phyloP scores from a whole-genome alignment of 2,888 invertebrate genomes.

The Bembecia ichneumoniformis region DNA sequence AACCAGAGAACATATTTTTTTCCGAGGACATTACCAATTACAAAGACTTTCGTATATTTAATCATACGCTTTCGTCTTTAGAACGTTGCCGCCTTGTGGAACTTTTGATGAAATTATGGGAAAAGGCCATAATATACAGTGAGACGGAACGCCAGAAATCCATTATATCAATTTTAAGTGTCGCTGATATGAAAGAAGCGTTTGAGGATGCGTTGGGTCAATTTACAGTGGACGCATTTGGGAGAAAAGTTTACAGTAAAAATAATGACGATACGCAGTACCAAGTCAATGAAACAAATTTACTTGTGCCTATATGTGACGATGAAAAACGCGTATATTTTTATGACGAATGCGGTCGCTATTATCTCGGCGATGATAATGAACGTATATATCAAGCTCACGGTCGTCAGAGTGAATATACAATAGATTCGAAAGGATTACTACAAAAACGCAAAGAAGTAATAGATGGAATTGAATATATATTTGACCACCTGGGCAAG shows the following conservation, averaged over 20 bases:
- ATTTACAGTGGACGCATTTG: slow-evolving; percentile 23
- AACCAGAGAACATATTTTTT: neutral
- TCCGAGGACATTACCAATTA: neutral
- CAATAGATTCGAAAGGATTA: slow-evolving; percentile 13
- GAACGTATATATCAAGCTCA: slow-evolving; percentile 22
- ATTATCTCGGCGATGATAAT: slow-evolving; percentile 15
- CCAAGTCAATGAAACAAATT: slow-evolving; percentile 22
- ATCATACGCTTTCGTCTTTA: slow-evolving; percentile 22
- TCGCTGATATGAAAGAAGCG: slow-evolving; percentile 18
- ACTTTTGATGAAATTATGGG: slow-evolving; percentile 22
- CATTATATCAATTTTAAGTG: slow-evolving; percentile 27
- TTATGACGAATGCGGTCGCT: slow-evolving; percentile 29
- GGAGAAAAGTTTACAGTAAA: slow-evolving; percentile 23
- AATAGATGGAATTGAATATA: slow-evolving; percentile 17
- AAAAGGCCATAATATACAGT: slow-evolving; percentile 12
- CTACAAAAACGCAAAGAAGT: slow-evolving; percentile 21
- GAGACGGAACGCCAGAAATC: slow-evolving; percentile 12
- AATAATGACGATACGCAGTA: slow-evolving; percentile 14
- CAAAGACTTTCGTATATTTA: slow-evolving; percentile 19
- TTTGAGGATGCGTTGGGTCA: slow-evolving; percentile 21
- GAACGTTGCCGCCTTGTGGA: slow-evolving; percentile 25
- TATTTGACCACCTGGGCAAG: slow-evolving; percentile 24
- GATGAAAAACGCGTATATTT: slow-evolving; percentile 22
- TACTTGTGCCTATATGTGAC: slow-evolving; percentile 19
- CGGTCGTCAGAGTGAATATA: slow-evolving; percentile 21